Base-by-base conservation (phyloP, 1,140 invertebrate genomes). In the Hyles vespertilio region DNA sequence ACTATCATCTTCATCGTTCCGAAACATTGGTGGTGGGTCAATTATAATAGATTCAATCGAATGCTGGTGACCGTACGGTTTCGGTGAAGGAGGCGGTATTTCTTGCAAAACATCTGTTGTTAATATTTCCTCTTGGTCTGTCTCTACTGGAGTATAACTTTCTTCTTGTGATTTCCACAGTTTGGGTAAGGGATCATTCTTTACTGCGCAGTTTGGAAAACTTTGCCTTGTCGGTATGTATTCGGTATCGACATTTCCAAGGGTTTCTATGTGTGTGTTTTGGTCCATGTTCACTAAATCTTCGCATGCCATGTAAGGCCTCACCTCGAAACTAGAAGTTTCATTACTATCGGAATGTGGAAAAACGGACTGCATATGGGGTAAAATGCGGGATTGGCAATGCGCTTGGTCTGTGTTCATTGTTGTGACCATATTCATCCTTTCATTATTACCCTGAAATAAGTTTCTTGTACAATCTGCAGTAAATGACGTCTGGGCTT, bases 231-330 rank as follows among this genome's bases (percentile, higher is more conserved):
- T 87, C n/a, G 79, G 67, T 56, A 84, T 62, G 65, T 80, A 89
- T 63, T 86, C 81, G 5, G 61, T 67, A 33, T 79, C 81, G 7
- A 80, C 76, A 53, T 63, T 79, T 40, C 78, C 74, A 11, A 85
- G 58, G 12, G 67, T 82, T 69, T 77, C 73, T 6, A 90, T 85
- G 72, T 78, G 89, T 62, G 87, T 90, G 79, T 89, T 89, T 66
- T 91, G 91, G 69, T 92, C 91, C 59, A 93, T 85, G 70, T 91
- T 91, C 6, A 91, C 87, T 62, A 94, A 76, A 87, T 94, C 92
- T 84, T 94, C 92, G 74, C 92, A 93, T 4, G 92, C 92, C 74
- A 90, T 90, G 56, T 91, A 92, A 51, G 89, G 68, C 32, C 89
- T 81, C 34, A 84, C 87, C 59, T 89, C 89, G 69, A 91, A 92